These are phyloP conservation scores for Glaucidium brasilianum DNA, from an alignment of 2,113 vertebrate genomes.

Conservation along the genomic window DNA sequence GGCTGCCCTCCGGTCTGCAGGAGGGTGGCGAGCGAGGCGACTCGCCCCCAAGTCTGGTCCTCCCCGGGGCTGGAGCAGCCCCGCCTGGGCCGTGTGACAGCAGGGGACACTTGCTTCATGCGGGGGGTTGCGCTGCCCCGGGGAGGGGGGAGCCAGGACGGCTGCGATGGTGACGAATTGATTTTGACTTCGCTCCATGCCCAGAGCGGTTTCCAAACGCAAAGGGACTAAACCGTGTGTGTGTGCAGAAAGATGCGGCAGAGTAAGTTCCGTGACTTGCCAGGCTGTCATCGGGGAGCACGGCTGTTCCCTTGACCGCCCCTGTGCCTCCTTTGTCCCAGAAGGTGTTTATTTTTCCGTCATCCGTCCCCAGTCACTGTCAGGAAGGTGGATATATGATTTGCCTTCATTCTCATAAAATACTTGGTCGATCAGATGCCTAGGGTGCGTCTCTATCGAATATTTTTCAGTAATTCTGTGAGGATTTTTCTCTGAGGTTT, in stretches of 20 bases:
- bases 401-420: neutral
- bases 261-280: neutral
- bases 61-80: neutral
- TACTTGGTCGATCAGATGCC: fast-evolving
- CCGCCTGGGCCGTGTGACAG: too few relatives aligned
- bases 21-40: too few relatives aligned
- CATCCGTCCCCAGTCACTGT: neutral
- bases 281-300: neutral
- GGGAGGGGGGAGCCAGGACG: neutral
- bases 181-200: neutral
- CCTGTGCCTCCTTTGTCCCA: neutral
- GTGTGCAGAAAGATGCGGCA: fast-evolving
- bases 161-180: neutral
- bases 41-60: neutral
- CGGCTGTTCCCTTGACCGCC: neutral
- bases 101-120: fast-evolving
- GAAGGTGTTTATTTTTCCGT: fast-evolving
- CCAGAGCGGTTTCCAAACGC: fast-evolving
- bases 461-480: neutral
- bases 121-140: neutral
- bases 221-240: fast-evolving
- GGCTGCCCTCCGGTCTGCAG: neutral
- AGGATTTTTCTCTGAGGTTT: neutral
- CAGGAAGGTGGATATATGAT: fast-evolving
- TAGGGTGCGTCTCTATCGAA: fast-evolving